These are phyloP conservation scores for Urocolius indicus DNA, from an alignment of 2,113 vertebrate genomes.

Conservation along the genomic window DNA sequence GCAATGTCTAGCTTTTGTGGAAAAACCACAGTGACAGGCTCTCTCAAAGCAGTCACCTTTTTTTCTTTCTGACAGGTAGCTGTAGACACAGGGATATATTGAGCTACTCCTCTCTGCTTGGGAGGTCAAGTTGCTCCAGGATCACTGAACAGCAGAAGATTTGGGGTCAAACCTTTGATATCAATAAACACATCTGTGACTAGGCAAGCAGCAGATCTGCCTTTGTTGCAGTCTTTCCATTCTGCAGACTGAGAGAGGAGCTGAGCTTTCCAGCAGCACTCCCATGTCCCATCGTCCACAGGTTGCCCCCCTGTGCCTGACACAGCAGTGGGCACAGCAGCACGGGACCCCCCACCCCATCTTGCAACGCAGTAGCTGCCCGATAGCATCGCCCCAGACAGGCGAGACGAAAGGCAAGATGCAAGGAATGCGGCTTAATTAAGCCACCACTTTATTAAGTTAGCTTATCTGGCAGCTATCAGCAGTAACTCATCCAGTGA, in stretches of 20 bases:
- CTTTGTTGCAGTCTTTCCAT: not conserved
- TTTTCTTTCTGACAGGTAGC: not conserved
- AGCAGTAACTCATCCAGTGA: constrained; percentile 44
- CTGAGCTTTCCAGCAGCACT: not conserved
- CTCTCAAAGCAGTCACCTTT: not conserved
- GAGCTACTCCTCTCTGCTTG: not conserved
- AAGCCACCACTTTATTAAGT: constrained; percentile 64
- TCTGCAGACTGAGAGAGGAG: not conserved
- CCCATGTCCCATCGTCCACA: rapidly evolving
- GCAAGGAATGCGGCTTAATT: constrained; percentile 63
- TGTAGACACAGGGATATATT: not conserved
- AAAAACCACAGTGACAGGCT: not conserved
- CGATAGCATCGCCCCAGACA: constrained; percentile 1
- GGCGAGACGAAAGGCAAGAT: constrained; percentile 22
- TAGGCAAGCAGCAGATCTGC: not conserved
- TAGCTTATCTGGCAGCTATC: constrained; percentile 70
- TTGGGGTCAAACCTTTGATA: not conserved
- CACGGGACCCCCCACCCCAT: not conserved
- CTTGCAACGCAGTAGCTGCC: not conserved
- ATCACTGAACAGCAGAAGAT: not conserved
- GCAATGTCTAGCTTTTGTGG: not conserved
- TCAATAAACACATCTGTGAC: not conserved
- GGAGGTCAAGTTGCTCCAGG: rapidly evolving
- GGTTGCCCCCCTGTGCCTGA: no score
- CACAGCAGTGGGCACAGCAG: not conserved